These are phyloP conservation scores for Xiphophorus birchmanni DNA, from an alignment of 2,797 vertebrate species.

Conservation along the genomic window DNA sequence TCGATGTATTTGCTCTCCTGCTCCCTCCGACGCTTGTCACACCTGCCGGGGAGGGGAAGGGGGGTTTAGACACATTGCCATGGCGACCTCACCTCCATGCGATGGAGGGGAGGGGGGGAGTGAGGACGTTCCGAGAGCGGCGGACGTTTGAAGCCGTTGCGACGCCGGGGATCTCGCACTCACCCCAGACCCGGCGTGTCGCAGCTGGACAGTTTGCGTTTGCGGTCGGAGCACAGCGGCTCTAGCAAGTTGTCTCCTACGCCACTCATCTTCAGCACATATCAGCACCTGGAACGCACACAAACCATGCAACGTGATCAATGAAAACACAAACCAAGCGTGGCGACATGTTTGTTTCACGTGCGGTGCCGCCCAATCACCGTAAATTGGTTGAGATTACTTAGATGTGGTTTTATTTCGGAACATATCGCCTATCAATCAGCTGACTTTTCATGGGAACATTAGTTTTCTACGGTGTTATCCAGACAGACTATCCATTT, in stretches of 20 bases:
- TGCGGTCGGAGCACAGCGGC: constrained; percentile 90
- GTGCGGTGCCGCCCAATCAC: constrained; percentile 25
- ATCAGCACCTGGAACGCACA: constrained; percentile 87
- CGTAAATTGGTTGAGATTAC: constrained; percentile 16
- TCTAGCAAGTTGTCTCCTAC: constrained; percentile 93
- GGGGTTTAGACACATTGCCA: constrained; percentile 66
- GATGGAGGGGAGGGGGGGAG: constrained; percentile 35
- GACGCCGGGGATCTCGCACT: constrained; percentile 28
- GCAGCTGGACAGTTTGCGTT: constrained; percentile 93
- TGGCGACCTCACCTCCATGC: constrained; percentile 63
- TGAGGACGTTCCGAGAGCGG: constrained; percentile 23
- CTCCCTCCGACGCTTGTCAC: constrained; percentile 96
- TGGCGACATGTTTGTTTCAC: neutral
- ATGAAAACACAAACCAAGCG: neutral
- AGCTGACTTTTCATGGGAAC: constrained; percentile 38
- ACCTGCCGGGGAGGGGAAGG: constrained; percentile 77
- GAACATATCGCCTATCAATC: constrained; percentile 28
- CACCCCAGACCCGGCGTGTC: constrained; percentile 91
- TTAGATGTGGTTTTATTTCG: neutral
- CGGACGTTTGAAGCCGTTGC: neutral
- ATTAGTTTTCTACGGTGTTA: constrained; percentile 57
- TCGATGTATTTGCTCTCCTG: constrained; percentile 99
- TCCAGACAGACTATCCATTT: constrained; percentile 55
- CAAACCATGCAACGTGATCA: constrained; percentile 16
- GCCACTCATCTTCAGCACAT: constrained; percentile 92